Evolutionary conservation across 2,797 vertebrate genomes (phyloP).

Genomic region (Galaxias olidus): DNA sequence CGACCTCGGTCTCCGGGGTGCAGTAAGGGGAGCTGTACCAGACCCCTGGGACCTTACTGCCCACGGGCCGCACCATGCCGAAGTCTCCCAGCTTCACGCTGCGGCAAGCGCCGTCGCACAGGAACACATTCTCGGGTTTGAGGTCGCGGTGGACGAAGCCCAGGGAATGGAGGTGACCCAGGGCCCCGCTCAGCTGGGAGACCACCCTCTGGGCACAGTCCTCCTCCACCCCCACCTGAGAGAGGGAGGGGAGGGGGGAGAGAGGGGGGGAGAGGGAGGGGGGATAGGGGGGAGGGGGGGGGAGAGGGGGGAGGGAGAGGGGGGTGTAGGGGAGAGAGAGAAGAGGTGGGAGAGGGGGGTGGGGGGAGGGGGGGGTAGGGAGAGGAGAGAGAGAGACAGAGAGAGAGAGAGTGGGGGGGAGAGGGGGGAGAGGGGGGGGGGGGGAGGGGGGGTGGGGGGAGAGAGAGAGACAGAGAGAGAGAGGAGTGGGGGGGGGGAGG

Average conservation of each 20-base stretch:
- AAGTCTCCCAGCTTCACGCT: slow-evolving; percentile 91
- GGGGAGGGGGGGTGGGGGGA: neutral
- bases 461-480: neutral
- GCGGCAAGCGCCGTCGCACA: slow-evolving; percentile 80
- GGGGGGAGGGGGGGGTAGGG: too few relatives aligned
- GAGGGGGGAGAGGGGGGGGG: too few relatives aligned
- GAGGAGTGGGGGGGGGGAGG: neutral
- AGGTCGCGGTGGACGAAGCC: slow-evolving; percentile 95
- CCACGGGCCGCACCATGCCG: slow-evolving; percentile 80
- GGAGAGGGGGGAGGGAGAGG: neutral
- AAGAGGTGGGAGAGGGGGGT: too few relatives aligned
- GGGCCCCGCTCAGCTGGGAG: slow-evolving; percentile 84
- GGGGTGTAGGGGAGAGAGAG: too few relatives aligned
- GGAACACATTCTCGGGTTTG: slow-evolving; percentile 95
- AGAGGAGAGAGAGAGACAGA: too few relatives aligned
- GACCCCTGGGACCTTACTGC: slow-evolving; percentile 66
- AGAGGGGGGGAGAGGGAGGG: too few relatives aligned
- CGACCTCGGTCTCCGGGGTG: slow-evolving; percentile 78
- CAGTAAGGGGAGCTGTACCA: slow-evolving; percentile 87
- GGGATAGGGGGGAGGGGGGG: neutral
- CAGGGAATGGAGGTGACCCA: slow-evolving; percentile 90
- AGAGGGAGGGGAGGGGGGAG: neutral
- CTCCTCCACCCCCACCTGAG: slow-evolving; percentile 71
- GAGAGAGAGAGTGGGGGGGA: too few relatives aligned
- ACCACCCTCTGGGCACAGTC: slow-evolving; percentile 80